phyloP scores from a whole-genome alignment of 2,113 vertebrate species.

The Etheostoma cragini region DNA sequence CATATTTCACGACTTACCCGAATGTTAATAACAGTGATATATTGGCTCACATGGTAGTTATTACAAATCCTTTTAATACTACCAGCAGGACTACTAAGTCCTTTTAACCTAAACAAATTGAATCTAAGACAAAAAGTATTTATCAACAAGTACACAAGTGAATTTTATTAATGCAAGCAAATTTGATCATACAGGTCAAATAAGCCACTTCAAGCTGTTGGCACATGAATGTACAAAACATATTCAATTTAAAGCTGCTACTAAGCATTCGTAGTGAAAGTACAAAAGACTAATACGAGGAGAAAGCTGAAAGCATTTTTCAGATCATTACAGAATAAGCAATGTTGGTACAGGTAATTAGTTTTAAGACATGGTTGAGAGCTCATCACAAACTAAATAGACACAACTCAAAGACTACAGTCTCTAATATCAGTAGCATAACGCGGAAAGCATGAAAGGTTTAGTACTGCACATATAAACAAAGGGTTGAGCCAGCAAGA shows the following conservation, averaged over 20 bases:
- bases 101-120: slow-evolving; percentile 20
- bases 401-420: slow-evolving; percentile 97
- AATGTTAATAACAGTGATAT: neutral
- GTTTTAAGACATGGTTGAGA: slow-evolving; percentile 91
- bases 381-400: slow-evolving; percentile 94
- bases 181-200: slow-evolving; percentile 98
- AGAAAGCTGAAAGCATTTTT: slow-evolving; percentile 88
- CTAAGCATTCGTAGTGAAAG: slow-evolving; percentile 98
- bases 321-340: slow-evolving; percentile 74
- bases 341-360: slow-evolving; percentile 89
- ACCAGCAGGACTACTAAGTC: neutral
- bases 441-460: slow-evolving; percentile 88
- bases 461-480: slow-evolving; percentile 95
- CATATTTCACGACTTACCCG: neutral
- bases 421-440: slow-evolving; percentile 90
- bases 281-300: slow-evolving; percentile 98
- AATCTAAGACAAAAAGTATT: slow-evolving; percentile 56
- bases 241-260: slow-evolving; percentile 95
- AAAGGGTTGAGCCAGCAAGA: slow-evolving; percentile 88
- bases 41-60: neutral
- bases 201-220: slow-evolving; percentile 99
- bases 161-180: slow-evolving; percentile 99
- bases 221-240: slow-evolving; percentile 99
- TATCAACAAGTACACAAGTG: slow-evolving; percentile 96
- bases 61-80: neutral